Evolutionary conservation across 2,888 invertebrate species (phyloP), one percentile per base, ranked within the genome.

Genomic region (Chalcis sispes): DNA sequence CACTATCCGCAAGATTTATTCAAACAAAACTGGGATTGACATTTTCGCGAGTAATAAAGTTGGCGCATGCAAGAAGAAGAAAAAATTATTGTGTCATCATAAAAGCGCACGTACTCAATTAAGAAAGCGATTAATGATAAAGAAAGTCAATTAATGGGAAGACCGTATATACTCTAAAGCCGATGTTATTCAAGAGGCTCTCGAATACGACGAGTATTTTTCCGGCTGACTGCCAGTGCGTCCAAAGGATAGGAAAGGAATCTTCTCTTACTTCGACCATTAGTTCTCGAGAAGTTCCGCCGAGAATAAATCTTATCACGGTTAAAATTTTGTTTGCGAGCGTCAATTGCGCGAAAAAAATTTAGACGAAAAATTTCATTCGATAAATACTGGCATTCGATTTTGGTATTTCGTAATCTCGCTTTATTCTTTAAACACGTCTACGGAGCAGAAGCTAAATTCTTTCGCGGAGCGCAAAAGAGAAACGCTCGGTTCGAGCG

Each of bases 131-230:
- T 58, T 48, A 29, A 23, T 20, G 73, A 74, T 74, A 62, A 67
- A n/a, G 61, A 62, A 62, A 5, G 36, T 25, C 62, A 52, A 74
- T 74, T 74, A 74, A 74, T 36, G 56, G 36, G 36, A 13, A 13
- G 3, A 7, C 20, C n/a, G 1, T 29, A 7, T 40, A n/a, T n/a
- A 3, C 40, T n/a, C n/a, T 54, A 5, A 50, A 2, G 13, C 18
- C 10, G 50, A 72, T 36, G 58, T 58, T 36, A 72, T 56, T 65
- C 65, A 27, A 58, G 73, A 27, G 59, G 3, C 72, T 72, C 64
- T 72, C 59, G 20, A 52, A 20, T 40, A 59, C 8, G 50, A 65
- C 66, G 62, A 32, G 36, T 48, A 69, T 74, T 74, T 62, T 69
- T 69, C 32, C 56, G 62, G 18, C n/a, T 36, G 46, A 56, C 46